phyloP scores from a whole-genome alignment of 2,888 invertebrate species.

The Melanargia galathea region DNA sequence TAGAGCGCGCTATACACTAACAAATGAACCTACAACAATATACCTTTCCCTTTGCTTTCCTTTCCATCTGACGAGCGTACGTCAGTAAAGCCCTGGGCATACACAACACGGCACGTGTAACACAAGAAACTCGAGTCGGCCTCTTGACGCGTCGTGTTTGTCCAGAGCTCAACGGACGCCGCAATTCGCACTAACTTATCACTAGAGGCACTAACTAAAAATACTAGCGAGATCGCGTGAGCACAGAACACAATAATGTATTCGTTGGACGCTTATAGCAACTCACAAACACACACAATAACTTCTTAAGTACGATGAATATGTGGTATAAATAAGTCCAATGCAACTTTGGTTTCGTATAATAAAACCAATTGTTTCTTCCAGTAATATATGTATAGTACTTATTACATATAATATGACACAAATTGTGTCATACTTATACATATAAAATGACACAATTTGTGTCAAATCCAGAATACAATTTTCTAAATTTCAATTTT shows the following conservation, averaged over 20 bases:
- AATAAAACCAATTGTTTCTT: too few relatives aligned
- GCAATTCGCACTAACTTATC: slow-evolving; percentile 75
- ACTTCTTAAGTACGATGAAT: background rate
- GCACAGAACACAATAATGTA: slow-evolving; percentile 74
- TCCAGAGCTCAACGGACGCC: slow-evolving; percentile 43
- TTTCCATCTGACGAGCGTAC: slow-evolving; percentile 45
- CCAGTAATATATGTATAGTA: too few relatives aligned
- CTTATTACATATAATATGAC: too few relatives aligned
- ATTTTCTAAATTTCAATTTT: too few relatives aligned
- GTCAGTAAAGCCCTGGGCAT: slow-evolving; percentile 42
- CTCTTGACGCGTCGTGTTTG: background rate
- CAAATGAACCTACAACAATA: slow-evolving; percentile 47
- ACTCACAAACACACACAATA: background rate
- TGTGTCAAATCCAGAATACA: too few relatives aligned
- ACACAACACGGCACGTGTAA: background rate
- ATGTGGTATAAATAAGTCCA: too few relatives aligned
- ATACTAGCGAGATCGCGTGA: slow-evolving; percentile 81
- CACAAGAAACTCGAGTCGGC: too few relatives aligned
- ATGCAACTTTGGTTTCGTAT: too few relatives aligned
- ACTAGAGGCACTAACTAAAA: slow-evolving; percentile 78
- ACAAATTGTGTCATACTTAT: too few relatives aligned
- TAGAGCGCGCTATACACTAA: slow-evolving; percentile 57
- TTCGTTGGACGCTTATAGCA: slow-evolving; percentile 21
- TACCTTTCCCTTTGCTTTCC: slow-evolving; percentile 44
- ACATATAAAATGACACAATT: too few relatives aligned